A percentile compares a stretch with the other conserved stretches of the same genome.
Conservation (phyloP, 92 coral and sea anemone genomes). For the Actinostola sp. region DNA sequence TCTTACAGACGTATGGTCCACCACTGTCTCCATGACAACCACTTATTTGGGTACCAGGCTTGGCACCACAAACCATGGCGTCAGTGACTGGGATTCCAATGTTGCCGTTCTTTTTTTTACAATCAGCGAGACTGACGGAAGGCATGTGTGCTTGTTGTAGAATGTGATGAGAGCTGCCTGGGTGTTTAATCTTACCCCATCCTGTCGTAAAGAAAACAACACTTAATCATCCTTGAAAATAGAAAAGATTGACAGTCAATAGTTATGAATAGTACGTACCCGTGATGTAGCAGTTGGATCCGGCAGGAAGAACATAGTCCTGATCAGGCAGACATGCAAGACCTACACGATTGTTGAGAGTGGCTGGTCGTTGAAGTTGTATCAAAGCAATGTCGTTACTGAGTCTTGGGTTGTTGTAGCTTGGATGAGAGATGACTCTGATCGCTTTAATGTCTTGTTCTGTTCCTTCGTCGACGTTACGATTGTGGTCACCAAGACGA, state of each 20-base stretch:
- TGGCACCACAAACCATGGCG: constrained; percentile 68
- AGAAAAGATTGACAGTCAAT: too few species aligned
- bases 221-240: too few species aligned
- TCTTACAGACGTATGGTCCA: constrained; percentile 79
- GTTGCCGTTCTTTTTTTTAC: constrained; percentile 55
- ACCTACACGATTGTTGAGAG: constrained; percentile 53
- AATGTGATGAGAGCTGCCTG: constrained; percentile 81
- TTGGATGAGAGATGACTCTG: constrained; percentile 45
- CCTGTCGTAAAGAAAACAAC: too few species aligned
- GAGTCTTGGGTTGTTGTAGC: constrained; percentile 50
- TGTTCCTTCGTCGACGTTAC: constrained; percentile 54
- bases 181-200: constrained; percentile 89
- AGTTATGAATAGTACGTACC: too few species aligned
- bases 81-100: constrained; percentile 38
- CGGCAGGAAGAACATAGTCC: constrained; percentile 44
- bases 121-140: constrained; percentile 60
- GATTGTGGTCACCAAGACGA: constrained; percentile 82
- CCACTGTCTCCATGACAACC: constrained; percentile 93
- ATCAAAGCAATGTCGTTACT: constrained; percentile 72
- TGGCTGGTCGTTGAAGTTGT: constrained; percentile 54
- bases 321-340: constrained; percentile 65
- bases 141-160: constrained; percentile 92
- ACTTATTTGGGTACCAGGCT: constrained; percentile 45
- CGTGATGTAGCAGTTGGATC: constrained; percentile 59
- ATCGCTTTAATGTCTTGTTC: constrained; percentile 63